These are phyloP conservation scores for Apamea monoglypha DNA, from an alignment of 2,888 invertebrate genomes.

Conservation along the genomic window DNA sequence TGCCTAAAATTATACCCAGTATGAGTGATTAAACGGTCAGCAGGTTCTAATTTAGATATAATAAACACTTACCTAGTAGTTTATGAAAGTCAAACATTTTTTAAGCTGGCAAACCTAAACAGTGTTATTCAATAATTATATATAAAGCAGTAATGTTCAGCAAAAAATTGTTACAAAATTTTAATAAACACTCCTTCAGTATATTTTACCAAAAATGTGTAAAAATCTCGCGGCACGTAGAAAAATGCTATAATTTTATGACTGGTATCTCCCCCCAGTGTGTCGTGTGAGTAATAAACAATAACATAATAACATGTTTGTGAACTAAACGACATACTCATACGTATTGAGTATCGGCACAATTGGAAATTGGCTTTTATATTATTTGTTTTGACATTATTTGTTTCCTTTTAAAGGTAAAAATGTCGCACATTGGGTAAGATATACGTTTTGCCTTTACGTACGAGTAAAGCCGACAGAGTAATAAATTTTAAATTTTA, in stretches of 20 bases:
- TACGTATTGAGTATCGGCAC: conserved; percentile 14
- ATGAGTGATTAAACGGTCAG: neutral
- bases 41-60: neutral
- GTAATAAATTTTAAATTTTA: neutral
- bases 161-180: neutral
- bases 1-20: neutral
- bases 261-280: conserved; percentile 59
- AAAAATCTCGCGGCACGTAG: conserved; percentile 57
- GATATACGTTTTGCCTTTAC: neutral
- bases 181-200: conserved; percentile 9
- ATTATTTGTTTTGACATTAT: conserved; percentile 25
- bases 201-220: conserved; percentile 16
- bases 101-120: neutral
- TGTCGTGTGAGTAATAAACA: conserved; percentile 57
- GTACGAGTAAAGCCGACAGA: neutral
- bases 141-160: neutral
- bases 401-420: conserved; percentile 29
- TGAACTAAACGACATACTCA: conserved; percentile 47
- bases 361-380: conserved; percentile 30
- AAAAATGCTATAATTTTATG: conserved; percentile 58
- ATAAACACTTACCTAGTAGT: neutral
- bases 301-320: conserved; percentile 40
- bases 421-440: neutral
- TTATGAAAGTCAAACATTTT: too few relatives aligned
- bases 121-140: neutral